Conservation (phyloP, 2,797 vertebrate genomes). For the Alcedo atthis region DNA sequence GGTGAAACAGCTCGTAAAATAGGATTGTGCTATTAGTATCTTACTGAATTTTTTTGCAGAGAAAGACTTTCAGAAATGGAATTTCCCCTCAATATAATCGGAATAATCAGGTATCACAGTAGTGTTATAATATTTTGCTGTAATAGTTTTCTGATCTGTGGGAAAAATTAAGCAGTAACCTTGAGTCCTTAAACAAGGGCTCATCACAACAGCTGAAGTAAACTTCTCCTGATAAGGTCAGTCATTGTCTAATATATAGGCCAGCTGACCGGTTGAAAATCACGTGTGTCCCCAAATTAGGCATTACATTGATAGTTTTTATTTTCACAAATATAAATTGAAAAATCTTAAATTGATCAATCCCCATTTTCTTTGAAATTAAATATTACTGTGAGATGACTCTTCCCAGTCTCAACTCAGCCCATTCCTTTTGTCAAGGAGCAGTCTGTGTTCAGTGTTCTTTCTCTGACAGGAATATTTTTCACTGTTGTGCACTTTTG, state of each 20-base stretch:
- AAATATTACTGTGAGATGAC: background rate
- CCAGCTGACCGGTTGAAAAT: background rate
- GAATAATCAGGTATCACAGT: background rate
- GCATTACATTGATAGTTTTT: background rate
- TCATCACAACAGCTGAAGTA: accelerated
- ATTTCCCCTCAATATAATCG: background rate
- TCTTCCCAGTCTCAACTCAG: background rate
- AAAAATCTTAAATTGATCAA: background rate
- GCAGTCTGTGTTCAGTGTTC: background rate
- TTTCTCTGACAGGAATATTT: conserved; percentile 14
- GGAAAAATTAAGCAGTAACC: background rate
- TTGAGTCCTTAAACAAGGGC: background rate
- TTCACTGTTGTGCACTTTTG: background rate
- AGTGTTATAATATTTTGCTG: background rate
- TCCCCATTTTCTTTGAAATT: background rate
- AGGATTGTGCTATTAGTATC: background rate
- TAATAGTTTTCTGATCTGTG: background rate
- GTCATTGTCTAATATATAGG: background rate
- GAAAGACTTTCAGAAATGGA: background rate
- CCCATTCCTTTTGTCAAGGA: background rate
- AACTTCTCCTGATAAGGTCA: background rate
- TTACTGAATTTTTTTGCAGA: background rate
- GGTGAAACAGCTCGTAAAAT: background rate
- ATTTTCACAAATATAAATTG: background rate
- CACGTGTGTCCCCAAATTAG: background rate